Conservation (phyloP, 2,888 invertebrate genomes). For the Micoletzkya japonica region DNA sequence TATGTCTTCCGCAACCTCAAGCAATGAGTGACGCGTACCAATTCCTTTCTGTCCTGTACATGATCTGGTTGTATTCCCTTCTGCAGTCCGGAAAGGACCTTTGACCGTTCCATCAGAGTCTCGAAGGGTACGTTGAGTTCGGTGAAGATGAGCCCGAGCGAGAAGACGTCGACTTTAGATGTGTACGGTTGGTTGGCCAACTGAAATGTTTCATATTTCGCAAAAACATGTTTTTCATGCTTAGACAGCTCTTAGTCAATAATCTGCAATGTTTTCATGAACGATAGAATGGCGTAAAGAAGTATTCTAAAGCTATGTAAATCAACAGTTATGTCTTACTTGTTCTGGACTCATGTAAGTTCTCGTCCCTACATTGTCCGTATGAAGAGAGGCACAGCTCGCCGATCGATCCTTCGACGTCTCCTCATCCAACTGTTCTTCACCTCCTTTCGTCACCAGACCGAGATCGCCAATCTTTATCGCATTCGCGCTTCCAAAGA, state of each 20-base stretch:
- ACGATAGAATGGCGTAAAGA: background rate
- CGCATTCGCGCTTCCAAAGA: conserved; percentile 85
- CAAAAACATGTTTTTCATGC: background rate
- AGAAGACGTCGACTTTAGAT: conserved; percentile 68
- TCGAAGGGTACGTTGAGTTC: conserved; percentile 86
- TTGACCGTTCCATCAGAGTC: conserved; percentile 83
- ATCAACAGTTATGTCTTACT: conserved; percentile 61
- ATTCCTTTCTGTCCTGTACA: conserved; percentile 1
- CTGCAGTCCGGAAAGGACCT: conserved; percentile 30
- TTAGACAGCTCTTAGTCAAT: background rate
- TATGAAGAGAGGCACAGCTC: conserved; percentile 57
- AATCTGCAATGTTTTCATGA: background rate
- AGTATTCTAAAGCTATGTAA: background rate
- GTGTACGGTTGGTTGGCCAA: conserved; percentile 63
- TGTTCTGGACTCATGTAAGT: conserved; percentile 99
- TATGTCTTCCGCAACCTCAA: background rate
- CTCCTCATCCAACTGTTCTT: conserved; percentile 61
- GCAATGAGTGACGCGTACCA: background rate
- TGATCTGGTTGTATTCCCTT: conserved; percentile 17
- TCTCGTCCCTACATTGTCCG: conserved; percentile 79
- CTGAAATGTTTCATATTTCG: no score
- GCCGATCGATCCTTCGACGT: conserved; percentile 16
- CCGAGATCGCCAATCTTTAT: conserved; percentile 98
- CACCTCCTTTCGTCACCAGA: conserved; percentile 75
- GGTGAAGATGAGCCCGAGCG: conserved; percentile 79